These are phyloP conservation scores for Collichthys lucidus DNA, from an alignment of 2,113 vertebrate species.

Conservation along the genomic window DNA sequence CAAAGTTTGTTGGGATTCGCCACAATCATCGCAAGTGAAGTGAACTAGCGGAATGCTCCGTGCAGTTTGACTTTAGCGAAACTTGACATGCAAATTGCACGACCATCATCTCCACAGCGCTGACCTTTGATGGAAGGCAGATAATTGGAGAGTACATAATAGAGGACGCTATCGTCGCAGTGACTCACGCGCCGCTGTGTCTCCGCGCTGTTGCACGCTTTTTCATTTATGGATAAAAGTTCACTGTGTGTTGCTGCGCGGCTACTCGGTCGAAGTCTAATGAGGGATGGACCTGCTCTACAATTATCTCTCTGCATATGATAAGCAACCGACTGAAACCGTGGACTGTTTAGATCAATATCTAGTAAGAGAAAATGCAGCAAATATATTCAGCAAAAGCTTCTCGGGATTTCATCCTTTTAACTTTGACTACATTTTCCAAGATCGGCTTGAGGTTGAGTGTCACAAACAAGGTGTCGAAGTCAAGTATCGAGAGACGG, in stretches of 20 bases:
- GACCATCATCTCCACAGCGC: background rate
- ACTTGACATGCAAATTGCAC: background rate
- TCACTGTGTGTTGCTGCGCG: no score
- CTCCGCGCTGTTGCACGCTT: no score
- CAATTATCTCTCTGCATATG: no score
- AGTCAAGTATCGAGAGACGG: background rate
- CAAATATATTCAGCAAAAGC: no score
- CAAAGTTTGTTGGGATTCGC: no score
- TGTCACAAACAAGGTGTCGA: background rate
- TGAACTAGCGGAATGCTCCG: background rate
- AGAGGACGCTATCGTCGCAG: background rate
- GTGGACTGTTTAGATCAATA: no score
- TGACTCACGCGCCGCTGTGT: no score
- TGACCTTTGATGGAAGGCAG: background rate
- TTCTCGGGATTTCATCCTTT: no score
- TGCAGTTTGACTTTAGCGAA: background rate
- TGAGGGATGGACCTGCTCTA: no score
- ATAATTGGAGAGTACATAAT: background rate
- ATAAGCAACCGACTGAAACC: no score
- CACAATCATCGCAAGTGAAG: background rate
- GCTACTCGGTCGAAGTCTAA: background rate
- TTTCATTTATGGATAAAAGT: no score
- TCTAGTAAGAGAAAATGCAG: no score
- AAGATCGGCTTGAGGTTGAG: background rate
- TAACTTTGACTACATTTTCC: background rate